phyloP scores from a whole-genome alignment of 2,888 invertebrate genomes.

The Busseola fusca region DNA sequence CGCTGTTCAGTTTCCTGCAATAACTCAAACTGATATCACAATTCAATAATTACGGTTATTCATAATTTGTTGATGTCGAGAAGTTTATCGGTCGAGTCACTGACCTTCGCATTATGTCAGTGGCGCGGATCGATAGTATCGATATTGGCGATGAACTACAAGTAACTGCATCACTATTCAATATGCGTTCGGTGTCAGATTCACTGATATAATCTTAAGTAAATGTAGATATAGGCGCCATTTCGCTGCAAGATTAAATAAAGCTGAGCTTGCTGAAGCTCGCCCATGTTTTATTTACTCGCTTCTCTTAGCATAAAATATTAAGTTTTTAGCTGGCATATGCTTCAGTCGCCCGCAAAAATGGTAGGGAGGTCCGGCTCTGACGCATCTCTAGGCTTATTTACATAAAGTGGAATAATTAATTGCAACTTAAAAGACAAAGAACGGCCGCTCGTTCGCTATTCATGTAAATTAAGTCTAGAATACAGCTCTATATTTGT shows the following conservation, averaged over 20 bases:
- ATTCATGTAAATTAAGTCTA: slow-evolving; percentile 86
- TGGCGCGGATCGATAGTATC: slow-evolving; percentile 63
- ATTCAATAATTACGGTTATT: slow-evolving; percentile 74
- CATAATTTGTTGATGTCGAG: slow-evolving; percentile 65
- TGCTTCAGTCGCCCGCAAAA: slow-evolving; percentile 72
- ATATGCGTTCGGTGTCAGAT: slow-evolving; percentile 38
- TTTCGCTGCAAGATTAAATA: slow-evolving; percentile 50
- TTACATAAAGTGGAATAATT: slow-evolving; percentile 88
- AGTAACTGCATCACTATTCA: slow-evolving; percentile 57
- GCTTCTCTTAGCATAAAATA: slow-evolving; percentile 70
- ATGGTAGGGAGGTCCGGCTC: slow-evolving; percentile 71
- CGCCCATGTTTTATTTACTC: slow-evolving; percentile 68
- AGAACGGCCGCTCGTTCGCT: slow-evolving; percentile 79
- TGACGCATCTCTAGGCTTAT: slow-evolving; percentile 77
- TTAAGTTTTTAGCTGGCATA: slow-evolving; percentile 70
- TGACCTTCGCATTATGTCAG: slow-evolving; percentile 72
- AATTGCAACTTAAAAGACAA: slow-evolving; percentile 86
- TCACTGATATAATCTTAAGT: slow-evolving; percentile 51
- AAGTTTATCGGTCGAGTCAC: slow-evolving; percentile 66
- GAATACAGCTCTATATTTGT: slow-evolving; percentile 74
- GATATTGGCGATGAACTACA: slow-evolving; percentile 40
- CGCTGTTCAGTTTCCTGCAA: slow-evolving; percentile 51
- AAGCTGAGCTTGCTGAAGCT: slow-evolving; percentile 45
- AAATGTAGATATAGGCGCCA: slow-evolving; percentile 38
- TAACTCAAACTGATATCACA: slow-evolving; percentile 66